Evolutionary conservation across 2,888 invertebrate genomes (phyloP), one percentile per base, ranked within the genome.

Genomic region (Diarsia brunnea): DNA sequence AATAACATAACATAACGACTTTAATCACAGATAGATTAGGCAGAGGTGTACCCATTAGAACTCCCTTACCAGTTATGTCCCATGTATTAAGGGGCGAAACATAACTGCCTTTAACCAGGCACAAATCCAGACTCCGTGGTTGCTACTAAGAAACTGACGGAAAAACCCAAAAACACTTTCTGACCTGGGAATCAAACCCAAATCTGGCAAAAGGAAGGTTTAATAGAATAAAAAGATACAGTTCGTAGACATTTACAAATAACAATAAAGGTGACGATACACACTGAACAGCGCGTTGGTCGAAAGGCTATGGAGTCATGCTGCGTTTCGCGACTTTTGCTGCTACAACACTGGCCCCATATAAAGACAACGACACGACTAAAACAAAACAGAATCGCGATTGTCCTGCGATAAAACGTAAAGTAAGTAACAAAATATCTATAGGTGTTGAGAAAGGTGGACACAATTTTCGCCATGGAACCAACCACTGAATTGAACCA

Each of bases 281-380:
- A 21, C 38, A 45, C 49, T 51, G 14, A n/a, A n/a, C 64, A 53
- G 49, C 31, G 45, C 72, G 27, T 58, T 71, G 61, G 51, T 61
- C 55, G 27, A 68, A 61, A 69, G 21, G 70, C 71, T 64, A 68
- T 7, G 72, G 76, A 67, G 51, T 24, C 82, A 70, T 78, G 69
- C 82, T 85, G 82, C 21, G 84, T 64, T 60, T 70, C 60, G 27
- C 66, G 67, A 70, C 78, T 64, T 64, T 64, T 38, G 58, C 47
- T 38, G 66, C 66, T 80, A 53, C 63, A 24, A 21, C 43, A 58
- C 51, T 31, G 21, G 21, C 12, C 19, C 81, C 85, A 51, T 84
- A 84, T 75, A 71, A n/a, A 68, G 76, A 2, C 27, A 43, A 66
- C 12, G 31, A 78, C 67, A 60, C 69, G 66, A 69, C 69, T 45